A percentile compares a stretch with the other conserved stretches of the same genome.
Conservation (phyloP, 1,140 invertebrate species). For the Neodiprion pinetum region DNA sequence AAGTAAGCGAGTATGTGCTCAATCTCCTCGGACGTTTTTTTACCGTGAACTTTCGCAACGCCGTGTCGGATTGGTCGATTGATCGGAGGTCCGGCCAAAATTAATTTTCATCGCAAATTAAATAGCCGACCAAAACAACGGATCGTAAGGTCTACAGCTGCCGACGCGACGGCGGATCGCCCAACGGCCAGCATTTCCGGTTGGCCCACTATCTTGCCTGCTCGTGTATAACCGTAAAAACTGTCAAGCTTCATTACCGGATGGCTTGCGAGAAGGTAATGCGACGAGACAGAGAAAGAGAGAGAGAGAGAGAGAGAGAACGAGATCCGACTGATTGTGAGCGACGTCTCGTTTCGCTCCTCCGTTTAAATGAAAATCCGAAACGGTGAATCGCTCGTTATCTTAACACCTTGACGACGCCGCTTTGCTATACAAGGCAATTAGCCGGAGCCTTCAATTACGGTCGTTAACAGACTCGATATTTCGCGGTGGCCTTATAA, state of each 20-base stretch:
- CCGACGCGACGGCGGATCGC: background rate
- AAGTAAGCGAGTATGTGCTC: too few relatives aligned
- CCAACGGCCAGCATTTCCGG: background rate
- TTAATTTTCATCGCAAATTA: background rate
- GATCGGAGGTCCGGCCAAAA: background rate
- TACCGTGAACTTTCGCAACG: too few relatives aligned
- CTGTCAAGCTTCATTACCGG: background rate
- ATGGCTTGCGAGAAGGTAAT: background rate
- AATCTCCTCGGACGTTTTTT: too few relatives aligned
- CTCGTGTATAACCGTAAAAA: background rate
- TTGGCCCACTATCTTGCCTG: background rate
- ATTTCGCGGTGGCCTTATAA: background rate
- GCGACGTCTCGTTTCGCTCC: background rate
- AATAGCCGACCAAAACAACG: background rate
- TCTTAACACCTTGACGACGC: background rate
- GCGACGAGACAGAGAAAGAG: too few relatives aligned
- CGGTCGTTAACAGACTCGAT: background rate
- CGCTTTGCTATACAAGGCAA: background rate
- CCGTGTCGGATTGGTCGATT: background rate
- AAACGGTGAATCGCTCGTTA: background rate
- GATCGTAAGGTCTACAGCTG: slow-evolving; percentile 3
- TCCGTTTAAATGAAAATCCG: background rate
- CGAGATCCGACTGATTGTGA: too few relatives aligned
- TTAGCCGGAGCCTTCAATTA: background rate
- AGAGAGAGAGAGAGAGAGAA: too few relatives aligned